Base-by-base conservation (phyloP, 1,140 invertebrate genomes). In the Drosophila erecta region DNA sequence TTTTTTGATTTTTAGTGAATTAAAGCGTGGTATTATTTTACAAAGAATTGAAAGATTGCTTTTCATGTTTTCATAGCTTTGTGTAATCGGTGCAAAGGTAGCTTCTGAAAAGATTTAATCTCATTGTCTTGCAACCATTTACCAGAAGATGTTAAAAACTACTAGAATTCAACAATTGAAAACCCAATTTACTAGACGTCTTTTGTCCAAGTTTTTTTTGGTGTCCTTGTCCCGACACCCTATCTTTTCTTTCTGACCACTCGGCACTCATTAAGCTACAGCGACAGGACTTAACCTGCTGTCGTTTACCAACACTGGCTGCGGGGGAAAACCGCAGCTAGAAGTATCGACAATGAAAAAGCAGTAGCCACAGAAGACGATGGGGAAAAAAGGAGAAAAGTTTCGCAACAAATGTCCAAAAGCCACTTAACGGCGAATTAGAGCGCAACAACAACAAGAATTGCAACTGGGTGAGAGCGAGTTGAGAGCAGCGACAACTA, bases 371-470 rank as follows among this genome's bases (percentile, higher is more conserved):
- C 40, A 79, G 50, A 17, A 49, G 37, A 59, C 35, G 56, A 8
- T 43, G 69, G 12, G 8, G 4, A 8, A 17, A 51, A 46, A 14
- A 20, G 50, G 14, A 20, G 46, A 62, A 86, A 86, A 86, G 40
- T 86, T 86, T 87, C 54, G 65, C 81, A 81, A 72, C 81, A 86
- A 86, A 86, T 87, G 83, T 87, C 81, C 83, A 81, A 86, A 86
- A 86, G 81, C 81, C 81, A 86, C 81, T 86, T 86, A 86, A 86
- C 83, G 69, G 83, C 81, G 83, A 87, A 86, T 86, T 86, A 86
- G 81, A 81, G 81, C 81, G 61, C 61, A 86, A 70, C 70, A 64
- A 81, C 77, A 80, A 51, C 41, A 76, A 61, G 61, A 61, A 57
- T 33, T 50, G 47, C 49, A 79, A 53, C 49, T 38, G 22, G 51